Evolutionary conservation across 2,888 invertebrate genomes (phyloP).

Genomic region (Heliconius erato): DNA sequence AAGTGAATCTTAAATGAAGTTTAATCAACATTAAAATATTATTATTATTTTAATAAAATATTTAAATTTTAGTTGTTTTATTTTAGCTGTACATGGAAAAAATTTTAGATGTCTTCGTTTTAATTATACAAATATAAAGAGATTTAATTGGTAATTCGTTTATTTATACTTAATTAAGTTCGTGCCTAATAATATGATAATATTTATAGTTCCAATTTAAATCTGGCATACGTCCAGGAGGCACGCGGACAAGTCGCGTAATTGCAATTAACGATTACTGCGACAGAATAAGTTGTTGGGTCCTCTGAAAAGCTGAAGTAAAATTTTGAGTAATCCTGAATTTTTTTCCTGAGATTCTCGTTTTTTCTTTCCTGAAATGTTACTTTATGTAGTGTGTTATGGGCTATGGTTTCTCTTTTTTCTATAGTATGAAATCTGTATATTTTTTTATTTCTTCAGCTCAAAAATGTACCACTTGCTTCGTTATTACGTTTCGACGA

Average conservation of each 20-base stretch:
- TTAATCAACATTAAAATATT: neutral
- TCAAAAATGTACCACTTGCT: neutral
- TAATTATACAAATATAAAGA: neutral
- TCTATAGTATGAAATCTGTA: neutral
- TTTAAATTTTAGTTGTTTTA: too few relatives aligned
- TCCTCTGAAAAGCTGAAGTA: constrained; percentile 4
- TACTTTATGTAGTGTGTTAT: neutral
- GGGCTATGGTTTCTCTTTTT: neutral
- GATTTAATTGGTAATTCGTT: neutral
- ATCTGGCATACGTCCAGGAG: constrained; percentile 51
- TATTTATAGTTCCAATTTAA: constrained; percentile 49
- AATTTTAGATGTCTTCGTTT: neutral
- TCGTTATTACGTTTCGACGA: too few relatives aligned
- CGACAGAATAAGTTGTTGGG: constrained; percentile 37
- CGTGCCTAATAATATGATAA: constrained; percentile 42
- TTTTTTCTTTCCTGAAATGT: neutral
- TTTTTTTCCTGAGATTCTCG: too few relatives aligned
- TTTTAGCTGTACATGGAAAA: neutral
- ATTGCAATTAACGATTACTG: constrained; percentile 51
- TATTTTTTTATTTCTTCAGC: too few relatives aligned
- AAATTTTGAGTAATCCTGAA: neutral
- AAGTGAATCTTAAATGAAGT: neutral
- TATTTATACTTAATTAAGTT: neutral
- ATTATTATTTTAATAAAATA: neutral
- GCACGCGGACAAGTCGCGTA: constrained; percentile 46